Evolutionary conservation across 2,797 vertebrate genomes (phyloP).

Genomic region (Channallabes apus): DNA sequence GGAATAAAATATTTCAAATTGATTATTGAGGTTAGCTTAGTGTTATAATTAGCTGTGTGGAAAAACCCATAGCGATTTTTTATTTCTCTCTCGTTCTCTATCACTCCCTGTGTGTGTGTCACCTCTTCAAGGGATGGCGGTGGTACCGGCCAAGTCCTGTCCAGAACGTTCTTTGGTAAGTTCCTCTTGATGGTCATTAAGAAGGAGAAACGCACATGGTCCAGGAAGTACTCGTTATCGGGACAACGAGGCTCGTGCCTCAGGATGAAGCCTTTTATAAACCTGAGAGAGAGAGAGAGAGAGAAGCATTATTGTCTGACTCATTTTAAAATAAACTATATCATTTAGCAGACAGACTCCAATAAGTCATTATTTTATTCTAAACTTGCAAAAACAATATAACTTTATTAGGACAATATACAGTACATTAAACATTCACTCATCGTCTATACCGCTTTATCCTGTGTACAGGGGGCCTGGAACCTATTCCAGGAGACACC

Average conservation of each 20-base stretch:
- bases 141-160: conserved; percentile 88
- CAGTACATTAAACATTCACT: too few species aligned
- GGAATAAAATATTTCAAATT: background rate
- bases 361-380: background rate
- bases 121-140: conserved; percentile 87
- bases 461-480: too few species aligned
- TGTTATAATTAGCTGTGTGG: background rate
- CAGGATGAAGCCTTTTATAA: conserved; percentile 94
- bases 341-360: background rate
- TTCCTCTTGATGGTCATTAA: conserved; percentile 86
- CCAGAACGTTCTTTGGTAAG: conserved; percentile 85
- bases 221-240: conserved; percentile 92
- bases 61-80: background rate
- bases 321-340: background rate
- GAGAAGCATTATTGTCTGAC: background rate
- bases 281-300: conserved; percentile 66
- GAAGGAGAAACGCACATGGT: conserved; percentile 90
- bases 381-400: too few species aligned
- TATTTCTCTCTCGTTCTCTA: too few species aligned
- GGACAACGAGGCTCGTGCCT: conserved; percentile 86
- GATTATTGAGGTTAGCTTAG: background rate
- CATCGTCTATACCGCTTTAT: too few species aligned
- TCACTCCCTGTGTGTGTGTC: background rate
- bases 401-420: too few species aligned
- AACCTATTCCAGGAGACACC: too few species aligned